Base-by-base conservation (phyloP, 2,888 invertebrate species). In the Scaptomyza caliginosa region DNA sequence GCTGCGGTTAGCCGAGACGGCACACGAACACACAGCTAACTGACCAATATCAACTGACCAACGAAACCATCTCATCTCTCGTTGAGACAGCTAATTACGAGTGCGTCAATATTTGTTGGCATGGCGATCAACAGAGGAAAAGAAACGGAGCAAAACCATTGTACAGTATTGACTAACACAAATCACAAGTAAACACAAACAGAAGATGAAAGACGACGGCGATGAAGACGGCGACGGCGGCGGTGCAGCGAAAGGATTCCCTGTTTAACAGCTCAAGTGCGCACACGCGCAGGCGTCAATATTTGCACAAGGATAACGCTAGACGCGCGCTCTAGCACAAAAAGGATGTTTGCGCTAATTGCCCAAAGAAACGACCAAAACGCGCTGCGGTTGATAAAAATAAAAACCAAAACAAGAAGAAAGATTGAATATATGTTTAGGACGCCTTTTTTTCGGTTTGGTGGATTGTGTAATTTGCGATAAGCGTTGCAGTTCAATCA, bases 301-400 rank as follows among this genome's bases (percentile, higher is more conserved):
- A 83, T 83, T 87, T 68, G 78, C 70, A 67, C 46, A 85, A 85
- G 83, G 83, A 83, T 87, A 83, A 78, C 74, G 76, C 23, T 26
- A 56, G 62, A 62, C 76, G 76, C 66, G 69, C 82, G 75, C 56
- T 46, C 45, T 11, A 56, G 59, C 63, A 60, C 40, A 54, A 57
- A 79, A 83, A 86, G 86, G 86, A 84, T 86, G 86, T 82, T 82
- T 82, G 69, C 77, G 69, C 84, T 77, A 80, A 77, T 80, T 82
- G 67, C 64, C 73, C 52, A 60, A 73, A 48, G 65, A 62, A 65
- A 50, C 59, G 16, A 34, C 16, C 34, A 34, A 16, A 43, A 26
- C 26, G 60, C 46, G 45, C 43, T 80, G 84, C 59, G 84, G 80
- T 84, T 84, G 86, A 86, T 80, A 84, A 86, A 69, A 65, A 65